Conservation (phyloP, 2,888 invertebrate genomes). For the Terebella lapidaria region DNA sequence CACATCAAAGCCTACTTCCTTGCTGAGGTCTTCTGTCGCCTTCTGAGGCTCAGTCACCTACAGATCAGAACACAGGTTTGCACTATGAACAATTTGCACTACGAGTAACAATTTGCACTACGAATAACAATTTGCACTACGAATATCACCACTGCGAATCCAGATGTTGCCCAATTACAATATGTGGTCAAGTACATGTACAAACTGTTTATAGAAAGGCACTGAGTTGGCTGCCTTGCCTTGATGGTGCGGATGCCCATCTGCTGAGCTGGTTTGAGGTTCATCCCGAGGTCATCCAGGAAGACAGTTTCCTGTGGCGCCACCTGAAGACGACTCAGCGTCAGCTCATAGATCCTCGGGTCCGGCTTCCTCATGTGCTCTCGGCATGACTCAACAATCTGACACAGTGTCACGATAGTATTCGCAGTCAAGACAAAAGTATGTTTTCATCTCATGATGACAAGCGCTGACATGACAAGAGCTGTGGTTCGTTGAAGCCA, state of each 20-base stretch:
- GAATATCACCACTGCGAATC: no score
- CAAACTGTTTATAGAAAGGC: no score
- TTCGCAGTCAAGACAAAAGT: no score
- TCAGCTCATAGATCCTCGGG: constrained; percentile 43
- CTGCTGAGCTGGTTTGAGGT: constrained; percentile 49
- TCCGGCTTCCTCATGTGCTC: constrained; percentile 54
- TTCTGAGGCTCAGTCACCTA: constrained; percentile 26
- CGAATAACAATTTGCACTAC: no score
- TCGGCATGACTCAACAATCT: constrained; percentile 53
- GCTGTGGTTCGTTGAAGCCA: no score
- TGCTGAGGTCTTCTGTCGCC: constrained; percentile 37
- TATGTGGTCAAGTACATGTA: no score
- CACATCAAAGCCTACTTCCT: constrained; percentile 34
- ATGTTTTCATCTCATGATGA: no score
- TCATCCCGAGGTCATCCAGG: constrained; percentile 54
- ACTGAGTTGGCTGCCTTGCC: constrained; percentile 34
- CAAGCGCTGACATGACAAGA: no score
- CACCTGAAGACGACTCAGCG: constrained; percentile 36
- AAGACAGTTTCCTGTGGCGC: constrained; percentile 46
- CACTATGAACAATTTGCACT: no score
- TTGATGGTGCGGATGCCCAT: constrained; percentile 54
- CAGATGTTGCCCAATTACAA: no score
- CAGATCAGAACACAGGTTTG: no score
- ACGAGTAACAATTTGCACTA: no score
- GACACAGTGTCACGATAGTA: not conserved